Base-by-base conservation (phyloP, 2,113 vertebrate genomes). In the Argyrosomus japonicus region DNA sequence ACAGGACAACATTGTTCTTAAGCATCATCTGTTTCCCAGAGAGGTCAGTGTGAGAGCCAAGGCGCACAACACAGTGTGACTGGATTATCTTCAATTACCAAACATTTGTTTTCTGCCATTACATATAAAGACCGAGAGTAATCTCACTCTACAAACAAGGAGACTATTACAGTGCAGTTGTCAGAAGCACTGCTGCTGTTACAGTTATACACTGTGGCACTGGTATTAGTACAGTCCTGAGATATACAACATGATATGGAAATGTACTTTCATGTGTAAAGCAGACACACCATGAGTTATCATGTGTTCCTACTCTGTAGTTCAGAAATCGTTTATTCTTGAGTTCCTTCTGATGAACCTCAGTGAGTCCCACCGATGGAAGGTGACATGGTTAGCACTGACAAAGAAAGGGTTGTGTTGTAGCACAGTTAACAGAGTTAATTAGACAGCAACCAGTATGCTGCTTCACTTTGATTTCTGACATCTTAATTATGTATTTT, bases 81-180 rank as follows among this genome's bases (percentile, higher is more conserved):
- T 81, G 85, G 87, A 88, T 92, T 73, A 85, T 75, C 73, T 82
- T 84, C 85, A 84, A 84, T 89, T 86, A 87, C 88, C 75, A 93
- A 94, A 93, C 80, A 92, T 93, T 92, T 95, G 88, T 94, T 92
- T 94, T 93, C 79, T 86, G 68, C 67, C 27, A 81, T 91, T 85
- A 82, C 40, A 77, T 77, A 62, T 72, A 65, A 80, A 88, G 77
- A 83, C 60, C 50, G 32, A 72, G 85, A 58, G 54, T 75, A 50
- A 81, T 72, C 70, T 61, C 68, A 19, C 70, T 84, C 57, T 23
- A 65, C 68, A 88, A 90, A 91, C 86, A 89, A 79, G 61, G 75
- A 82, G 77, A 82, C 53, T 36, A 62, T 71, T 75, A 51, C 14
- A 70, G 32, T 50, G 58, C 60, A 72, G 67, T 69, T 75, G 40